Evolutionary conservation across 2,888 invertebrate species (phyloP), one percentile per base, ranked within the genome.

Genomic region (Macroteleia sp.): DNA sequence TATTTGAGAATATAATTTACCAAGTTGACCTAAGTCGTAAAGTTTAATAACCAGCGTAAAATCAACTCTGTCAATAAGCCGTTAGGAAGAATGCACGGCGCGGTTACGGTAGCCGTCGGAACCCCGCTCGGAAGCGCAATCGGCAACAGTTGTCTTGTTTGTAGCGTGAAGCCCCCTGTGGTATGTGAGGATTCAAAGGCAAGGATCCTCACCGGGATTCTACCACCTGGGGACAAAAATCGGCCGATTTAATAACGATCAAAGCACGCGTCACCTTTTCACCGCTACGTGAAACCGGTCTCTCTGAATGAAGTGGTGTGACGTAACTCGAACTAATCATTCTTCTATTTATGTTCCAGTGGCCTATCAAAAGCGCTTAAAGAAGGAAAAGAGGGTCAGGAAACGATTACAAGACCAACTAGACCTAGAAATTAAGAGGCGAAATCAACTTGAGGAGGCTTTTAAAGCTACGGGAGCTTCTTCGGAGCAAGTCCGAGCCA

Each of bases 281-380:
- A 19, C 22, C 39, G 56, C 46, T 17, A 14, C 1, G 32, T 25
- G 22, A 54, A 71, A 71, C 62, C 71, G 62, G 62, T 48, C 56
- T 34, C 10, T 10, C 19, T 46, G 39, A 66, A 57, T 39, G 56
- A 52, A 34, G 39, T 42, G 42, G 16, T 50, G 50, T 36, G 34
- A 48, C 34, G 30, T 44, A 48, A 69, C 32, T 52, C 39, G 48
- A 69, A 32, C 44, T 64, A 54, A 79, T 75, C 30, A 25, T 41
- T 19, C 28, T 16, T 74, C 17, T 79, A 39, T 56, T 73, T 64
- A 46, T 64, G 64, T 93, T 93, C 16, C 94, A 98, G 98, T 96
- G 79, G 93, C 96, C 90, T 97, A 96, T 92, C 97, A 97, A 92
- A 97, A 97, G 91, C 95, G 97, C 78, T 94, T 97, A 92, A 96